phyloP scores from a whole-genome alignment of 2,888 invertebrate species.

The Dorcus hopei region DNA sequence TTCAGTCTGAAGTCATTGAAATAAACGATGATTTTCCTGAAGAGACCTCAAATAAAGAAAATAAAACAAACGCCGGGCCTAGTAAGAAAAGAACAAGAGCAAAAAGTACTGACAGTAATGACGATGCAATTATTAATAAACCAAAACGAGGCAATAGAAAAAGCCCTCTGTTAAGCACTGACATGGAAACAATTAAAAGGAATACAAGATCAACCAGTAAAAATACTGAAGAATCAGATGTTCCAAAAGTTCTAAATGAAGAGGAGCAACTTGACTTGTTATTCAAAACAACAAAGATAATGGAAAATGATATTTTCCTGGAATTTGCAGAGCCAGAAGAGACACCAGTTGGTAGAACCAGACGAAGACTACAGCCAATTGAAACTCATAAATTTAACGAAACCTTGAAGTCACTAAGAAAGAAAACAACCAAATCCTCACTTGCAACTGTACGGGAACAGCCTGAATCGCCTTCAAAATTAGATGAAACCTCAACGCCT shows the following conservation, averaged over 20 bases:
- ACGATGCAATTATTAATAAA: not conserved
- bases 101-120: slow-evolving; percentile 1
- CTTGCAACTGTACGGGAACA: no score
- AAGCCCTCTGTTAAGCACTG: no score
- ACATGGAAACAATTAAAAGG: not conserved
- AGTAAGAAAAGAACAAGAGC: not conserved
- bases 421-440: no score
- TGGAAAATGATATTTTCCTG: not conserved
- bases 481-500: no score
- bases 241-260: not conserved
- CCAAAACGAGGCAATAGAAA: not conserved
- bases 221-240: not conserved
- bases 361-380: no score
- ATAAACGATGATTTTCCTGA: not conserved
- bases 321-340: no score
- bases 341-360: no score
- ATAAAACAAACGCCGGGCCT: not conserved
- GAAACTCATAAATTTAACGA: no score
- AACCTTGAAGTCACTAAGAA: no score
- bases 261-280: not conserved
- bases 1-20: slow-evolving; percentile 1
- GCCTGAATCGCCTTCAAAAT: no score
- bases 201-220: not conserved
- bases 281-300: not conserved
- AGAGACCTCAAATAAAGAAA: not conserved